Evolutionary conservation across 1,140 invertebrate species (phyloP), one percentile per base, ranked within the genome.

Genomic region (Tyrophagus putrescentiae): DNA sequence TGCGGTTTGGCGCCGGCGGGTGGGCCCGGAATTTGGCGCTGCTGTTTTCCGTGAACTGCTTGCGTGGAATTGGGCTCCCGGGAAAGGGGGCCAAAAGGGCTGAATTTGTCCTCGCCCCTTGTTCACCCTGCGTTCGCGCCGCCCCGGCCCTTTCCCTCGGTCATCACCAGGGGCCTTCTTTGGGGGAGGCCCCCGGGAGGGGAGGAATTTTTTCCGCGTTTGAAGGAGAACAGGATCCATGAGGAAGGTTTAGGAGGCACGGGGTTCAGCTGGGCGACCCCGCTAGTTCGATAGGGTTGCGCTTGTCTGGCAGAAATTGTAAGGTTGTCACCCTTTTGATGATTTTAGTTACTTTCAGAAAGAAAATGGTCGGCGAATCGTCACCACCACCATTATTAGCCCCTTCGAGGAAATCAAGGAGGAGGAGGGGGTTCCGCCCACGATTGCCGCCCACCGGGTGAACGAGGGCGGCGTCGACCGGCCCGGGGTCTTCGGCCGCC

Each of bases 401-500:
- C n/a, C n/a, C n/a, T n/a, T n/a, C n/a, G n/a, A n/a, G n/a, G n/a
- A n/a, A n/a, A n/a, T n/a, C n/a, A n/a, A n/a, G n/a, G n/a, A n/a
- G n/a, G n/a, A n/a, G n/a, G n/a, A n/a, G n/a, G n/a, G n/a, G n/a
- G n/a, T n/a, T n/a, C n/a, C n/a, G n/a, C n/a, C n/a, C n/a, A n/a
- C n/a, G n/a, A n/a, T n/a, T n/a, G n/a, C n/a, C n/a, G n/a, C n/a
- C n/a, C n/a, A n/a, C n/a, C n/a, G 39, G 25, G 39, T 54, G 25
- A 54, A 4, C 25, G 81, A 79, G 7, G 82, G 82, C 29, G 77
- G 78, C 52, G 52, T 32, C 82, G 73, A 64, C 80, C 72, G 23
- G 3, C 62, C 58, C 1, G 81, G 80, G 64, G 78, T 78, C 69
- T 79, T 80, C 2, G 77, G 78, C 64, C 82, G 70, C 28, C 72